Percentiles rank a stretch among this genome's conserved stretches.
Conservation (phyloP, 2,797 vertebrate genomes). For the Sebastes flavidus region DNA sequence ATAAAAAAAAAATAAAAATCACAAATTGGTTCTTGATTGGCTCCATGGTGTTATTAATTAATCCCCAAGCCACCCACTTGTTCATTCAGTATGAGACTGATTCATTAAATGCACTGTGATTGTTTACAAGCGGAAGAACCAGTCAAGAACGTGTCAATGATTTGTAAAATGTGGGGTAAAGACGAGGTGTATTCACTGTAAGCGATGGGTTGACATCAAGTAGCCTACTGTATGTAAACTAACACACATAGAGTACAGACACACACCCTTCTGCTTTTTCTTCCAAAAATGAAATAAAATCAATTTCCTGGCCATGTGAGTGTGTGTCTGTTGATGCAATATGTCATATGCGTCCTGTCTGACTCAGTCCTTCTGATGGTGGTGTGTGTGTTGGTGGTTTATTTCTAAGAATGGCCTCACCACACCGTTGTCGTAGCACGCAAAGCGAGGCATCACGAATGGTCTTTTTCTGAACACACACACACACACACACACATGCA, state of each 20-base stretch:
- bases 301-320: slow-evolving; percentile 4
- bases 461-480: slow-evolving; percentile 36
- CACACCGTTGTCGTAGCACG: slow-evolving; percentile 53
- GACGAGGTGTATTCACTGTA: neutral
- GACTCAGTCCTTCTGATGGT: slow-evolving; percentile 56
- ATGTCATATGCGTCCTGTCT: slow-evolving; percentile 44
- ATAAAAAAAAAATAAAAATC: neutral
- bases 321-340: slow-evolving; percentile 34
- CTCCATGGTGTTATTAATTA: slow-evolving; percentile 48
- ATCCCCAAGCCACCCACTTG: slow-evolving; percentile 28
- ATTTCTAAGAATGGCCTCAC: slow-evolving; percentile 49
- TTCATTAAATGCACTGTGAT: slow-evolving; percentile 27
- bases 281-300: slow-evolving; percentile 24
- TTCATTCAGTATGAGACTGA: slow-evolving; percentile 19
- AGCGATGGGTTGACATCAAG: neutral
- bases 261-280: neutral
- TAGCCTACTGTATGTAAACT: neutral
- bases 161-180: neutral
- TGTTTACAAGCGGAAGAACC: slow-evolving; percentile 5
- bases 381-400: slow-evolving; percentile 32
- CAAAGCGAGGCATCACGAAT: slow-evolving; percentile 36
- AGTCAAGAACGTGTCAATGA: neutral
- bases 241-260: neutral
- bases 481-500: neutral
- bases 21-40: slow-evolving; percentile 44